Base-by-base conservation (phyloP, 2,113 vertebrate genomes). In the Podiceps cristatus region DNA sequence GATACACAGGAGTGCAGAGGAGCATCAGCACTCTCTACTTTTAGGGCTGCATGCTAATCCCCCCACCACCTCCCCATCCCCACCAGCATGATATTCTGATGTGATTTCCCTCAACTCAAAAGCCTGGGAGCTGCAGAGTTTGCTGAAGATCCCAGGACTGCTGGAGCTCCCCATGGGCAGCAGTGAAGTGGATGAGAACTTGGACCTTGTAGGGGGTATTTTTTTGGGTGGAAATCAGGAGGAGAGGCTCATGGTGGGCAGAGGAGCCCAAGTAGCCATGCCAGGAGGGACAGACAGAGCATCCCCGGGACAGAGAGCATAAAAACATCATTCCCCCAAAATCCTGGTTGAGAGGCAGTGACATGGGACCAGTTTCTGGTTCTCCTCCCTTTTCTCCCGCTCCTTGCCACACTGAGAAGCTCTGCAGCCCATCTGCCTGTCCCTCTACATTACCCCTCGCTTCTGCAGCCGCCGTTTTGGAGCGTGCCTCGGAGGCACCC, bases 401-500 rank as follows among this genome's bases (percentile, higher is more conserved):
- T 86, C 22, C 53, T 88, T 37, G 71, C 37, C 82, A 33, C 60
- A 44, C 45, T 0, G 0, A 1, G 33, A 50, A 77, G 50, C 73
- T 94, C 50, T 13, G 13, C 3, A 2, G 29, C 73, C 83, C 0
- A 1, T 91, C 80, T 80, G 84, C 63, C 76, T 80, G 91, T 96
- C 94, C 0, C 0, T 80, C 78, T 0, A 0, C 78, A 42, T 96
- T 88, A 84, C 63, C 69, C 89, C 60, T 86, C 0, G 1, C 63
- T 76, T 59, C 69, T 0, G 0, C 45, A 42, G 78, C 42, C 56
- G 20, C 93, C 5, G 5, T 22, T 88, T 67, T 0, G 1, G 77
- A 89, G 44, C 20, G 7, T 91, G 88, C 85, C 79, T 95, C 9
- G 23, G 75, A 96, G 96, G 73, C 10, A 13, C 62, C 91, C 89